Base-by-base conservation (phyloP, 2,113 vertebrate species). In the Callorhinus ursinus region DNA sequence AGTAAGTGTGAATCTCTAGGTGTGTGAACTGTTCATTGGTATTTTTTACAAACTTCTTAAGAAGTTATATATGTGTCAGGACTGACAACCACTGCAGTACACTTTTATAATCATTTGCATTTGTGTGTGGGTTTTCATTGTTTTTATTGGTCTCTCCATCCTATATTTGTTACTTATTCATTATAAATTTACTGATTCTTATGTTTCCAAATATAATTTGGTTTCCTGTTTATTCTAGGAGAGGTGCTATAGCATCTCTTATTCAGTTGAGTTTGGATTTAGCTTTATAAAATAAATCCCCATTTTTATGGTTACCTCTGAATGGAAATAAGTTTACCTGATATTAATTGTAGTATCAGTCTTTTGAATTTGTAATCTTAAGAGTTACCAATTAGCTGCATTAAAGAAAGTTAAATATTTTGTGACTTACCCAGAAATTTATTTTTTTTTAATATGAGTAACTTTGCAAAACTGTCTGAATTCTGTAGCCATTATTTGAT, bases 161-260 rank as follows among this genome's bases (percentile, higher is more conserved):
- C 28, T 42, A 71, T 93, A 39, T 61, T 79, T 89, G 26, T 83
- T 87, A 57, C 65, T 87, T 76, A 59, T 77, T 83, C 31, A 61
- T 83, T 83, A 83, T 59, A 88, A 36, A 39, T 76, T 81, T 91
- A 49, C 36, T 65, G 22, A 57, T 65, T 36, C 8, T 71, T 81
- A 67, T 57, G 36, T 18, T 90, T 90, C 61, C 31, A 49, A 91
- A 55, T 65, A 14, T 96, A 53, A 65, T 65, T 81, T 94, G 55
- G 65, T 82, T 96, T 91, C 36, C 14, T 87, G 11, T 87, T 93
- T 88, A 49, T 49, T 94, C 31, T 91, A 65, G 15, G n/a, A 77
- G 51, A 61, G 59, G 92, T 69, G 36, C 49, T 61, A 2, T 49
- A 92, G 18, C 19, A 33, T 95, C 14, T 39, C 2, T 59, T 42